phyloP scores from a whole-genome alignment of 2,888 invertebrate species.

The Polia nebulosa region DNA sequence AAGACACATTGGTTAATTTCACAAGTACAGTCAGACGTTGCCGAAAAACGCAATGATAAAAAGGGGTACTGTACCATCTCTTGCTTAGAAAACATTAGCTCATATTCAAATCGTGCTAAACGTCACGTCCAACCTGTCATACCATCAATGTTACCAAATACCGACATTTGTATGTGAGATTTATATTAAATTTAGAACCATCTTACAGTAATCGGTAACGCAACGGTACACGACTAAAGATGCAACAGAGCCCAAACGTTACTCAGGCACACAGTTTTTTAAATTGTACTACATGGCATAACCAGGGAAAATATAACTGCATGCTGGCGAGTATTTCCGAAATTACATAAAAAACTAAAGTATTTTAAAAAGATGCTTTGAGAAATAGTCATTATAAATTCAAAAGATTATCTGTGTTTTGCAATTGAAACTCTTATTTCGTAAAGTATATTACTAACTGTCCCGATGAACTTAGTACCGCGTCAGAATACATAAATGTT shows the following conservation, averaged over 20 bases:
- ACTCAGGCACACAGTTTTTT: neutral
- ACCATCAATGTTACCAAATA: constrained; percentile 35
- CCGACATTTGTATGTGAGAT: constrained; percentile 16
- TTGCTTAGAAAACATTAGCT: constrained; percentile 7
- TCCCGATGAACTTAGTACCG: no score
- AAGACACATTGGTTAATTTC: neutral
- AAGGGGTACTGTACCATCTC: constrained; percentile 25
- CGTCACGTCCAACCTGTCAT: constrained; percentile 14
- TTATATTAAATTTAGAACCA: constrained; percentile 28
- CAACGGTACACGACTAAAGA: constrained; percentile 19
- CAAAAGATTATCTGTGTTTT: neutral
- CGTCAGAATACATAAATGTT: no score
- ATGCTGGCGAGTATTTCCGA: no score
- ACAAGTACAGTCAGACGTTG: constrained; percentile 13
- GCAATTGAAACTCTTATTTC: neutral
- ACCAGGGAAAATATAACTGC: neutral
- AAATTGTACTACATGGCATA: neutral
- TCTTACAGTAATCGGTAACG: constrained; percentile 31
- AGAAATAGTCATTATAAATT: no score
- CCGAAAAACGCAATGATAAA: constrained; percentile 17
- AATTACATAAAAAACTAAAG: no score
- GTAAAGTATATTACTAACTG: no score
- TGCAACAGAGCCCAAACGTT: constrained; percentile 13
- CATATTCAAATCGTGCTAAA: constrained; percentile 21
- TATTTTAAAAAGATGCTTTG: neutral